These are phyloP conservation scores for Euclidia mi DNA, from an alignment of 2,888 invertebrate species.

Conservation along the genomic window DNA sequence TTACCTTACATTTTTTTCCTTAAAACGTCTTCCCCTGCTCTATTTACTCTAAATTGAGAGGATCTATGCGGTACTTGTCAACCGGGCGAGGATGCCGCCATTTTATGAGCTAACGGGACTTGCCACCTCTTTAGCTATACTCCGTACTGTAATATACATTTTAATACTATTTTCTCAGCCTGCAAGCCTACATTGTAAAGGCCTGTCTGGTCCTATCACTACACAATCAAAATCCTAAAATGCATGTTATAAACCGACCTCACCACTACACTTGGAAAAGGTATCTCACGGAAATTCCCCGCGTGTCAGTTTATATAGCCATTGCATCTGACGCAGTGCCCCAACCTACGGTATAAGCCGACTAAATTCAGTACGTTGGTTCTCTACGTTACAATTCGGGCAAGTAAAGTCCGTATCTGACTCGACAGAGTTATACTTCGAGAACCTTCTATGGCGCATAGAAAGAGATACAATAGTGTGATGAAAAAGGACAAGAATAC, in stretches of 20 bases:
- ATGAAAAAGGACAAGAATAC: slow-evolving; percentile 32
- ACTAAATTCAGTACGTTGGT: slow-evolving; percentile 31
- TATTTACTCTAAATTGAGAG: slow-evolving; percentile 56
- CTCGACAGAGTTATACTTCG: slow-evolving; percentile 61
- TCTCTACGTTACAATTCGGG: background rate
- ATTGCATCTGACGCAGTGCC: slow-evolving; percentile 41
- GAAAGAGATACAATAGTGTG: slow-evolving; percentile 52
- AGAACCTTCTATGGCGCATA: slow-evolving; percentile 61
- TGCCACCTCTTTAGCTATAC: slow-evolving; percentile 62
- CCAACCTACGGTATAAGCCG: slow-evolving; percentile 46
- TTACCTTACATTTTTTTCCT: slow-evolving; percentile 70
- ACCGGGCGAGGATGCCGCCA: slow-evolving; percentile 83
- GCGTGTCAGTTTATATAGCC: slow-evolving; percentile 64
- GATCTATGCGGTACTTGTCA: slow-evolving; percentile 69
- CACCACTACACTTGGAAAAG: slow-evolving; percentile 69
- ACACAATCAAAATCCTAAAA: slow-evolving; percentile 53
- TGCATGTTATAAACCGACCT: slow-evolving; percentile 62
- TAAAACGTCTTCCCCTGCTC: slow-evolving; percentile 57
- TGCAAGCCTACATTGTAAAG: slow-evolving; percentile 64
- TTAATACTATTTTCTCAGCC: slow-evolving; percentile 55
- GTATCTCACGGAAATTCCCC: slow-evolving; percentile 59
- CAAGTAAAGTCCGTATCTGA: slow-evolving; percentile 21
- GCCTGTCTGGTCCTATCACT: slow-evolving; percentile 56
- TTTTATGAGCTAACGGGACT: slow-evolving; percentile 68
- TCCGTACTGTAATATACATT: slow-evolving; percentile 59